Base-by-base conservation (phyloP, 2,888 invertebrate species). In the Oligia strigilis region DNA sequence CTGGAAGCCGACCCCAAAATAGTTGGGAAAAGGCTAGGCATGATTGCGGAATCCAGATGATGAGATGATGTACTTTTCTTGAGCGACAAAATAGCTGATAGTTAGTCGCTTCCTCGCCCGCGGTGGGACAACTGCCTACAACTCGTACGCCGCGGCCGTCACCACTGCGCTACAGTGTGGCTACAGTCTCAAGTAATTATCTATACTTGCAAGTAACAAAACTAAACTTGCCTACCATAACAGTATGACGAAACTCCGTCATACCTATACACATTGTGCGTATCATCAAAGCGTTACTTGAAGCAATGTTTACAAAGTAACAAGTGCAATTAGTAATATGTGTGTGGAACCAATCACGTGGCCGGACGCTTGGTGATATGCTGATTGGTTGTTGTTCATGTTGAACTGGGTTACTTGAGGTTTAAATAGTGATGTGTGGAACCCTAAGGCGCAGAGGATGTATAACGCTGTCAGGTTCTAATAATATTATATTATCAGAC, bases 271-370 rank as follows among this genome's bases (percentile, higher is more conserved):
- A 69, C 43, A 36, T 58, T 70, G 40, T 72, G 55, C 17, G 52
- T 67, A 72, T 75, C 67, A 75, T 75, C 14, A 49, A 73, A 58
- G n/a, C 62, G 40, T 71, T 55, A 62, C 49, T 72, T 58, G 19
- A 76, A 60, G 36, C 52, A 65, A 55, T 58, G 64, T 82, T 76
- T 76, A 82, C 58, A 40, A 75, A 75, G 69, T 72, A 70, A 77
- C 73, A 58, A 77, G 73, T 64, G 75, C 73, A 80, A 76, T 82
- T 72, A 75, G 40, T 72, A 52, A 14, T 70, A 52, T 23, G 52
- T 52, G 71, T 64, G 64, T 64, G 55, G 67, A 43, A 58, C 67
- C 9, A 71, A 75, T 76, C 81, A 81, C 75, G 75, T 69, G 72
- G 62, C n/a, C 17, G 0, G 9, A 4, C 19, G 43, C 58, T 69